phyloP scores from a whole-genome alignment of 2,797 vertebrate species.

The Lerista edwardsae region DNA sequence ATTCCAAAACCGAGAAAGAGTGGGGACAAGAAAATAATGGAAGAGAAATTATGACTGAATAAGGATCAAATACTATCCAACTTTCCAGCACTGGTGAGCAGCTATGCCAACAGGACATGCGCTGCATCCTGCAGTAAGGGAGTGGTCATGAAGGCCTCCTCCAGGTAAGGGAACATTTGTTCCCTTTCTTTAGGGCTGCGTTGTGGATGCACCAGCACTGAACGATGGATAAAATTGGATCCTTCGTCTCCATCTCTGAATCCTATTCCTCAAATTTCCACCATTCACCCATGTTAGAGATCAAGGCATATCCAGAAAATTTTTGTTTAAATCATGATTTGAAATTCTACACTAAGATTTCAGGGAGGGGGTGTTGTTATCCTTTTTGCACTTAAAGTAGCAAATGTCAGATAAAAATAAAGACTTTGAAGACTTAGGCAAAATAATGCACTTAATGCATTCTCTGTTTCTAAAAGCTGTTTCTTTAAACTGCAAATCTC shows the following conservation, averaged over 20 bases:
- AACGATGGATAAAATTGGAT: no score
- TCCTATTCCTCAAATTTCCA: not conserved
- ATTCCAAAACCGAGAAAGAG: not conserved
- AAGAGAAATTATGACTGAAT: conserved; percentile 7
- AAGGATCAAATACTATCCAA: not conserved
- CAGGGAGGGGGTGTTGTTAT: not conserved
- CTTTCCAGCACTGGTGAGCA: no score
- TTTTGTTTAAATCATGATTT: not conserved
- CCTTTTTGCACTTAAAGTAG: not conserved
- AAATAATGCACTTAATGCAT: not conserved
- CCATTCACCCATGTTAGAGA: no score
- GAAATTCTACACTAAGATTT: not conserved
- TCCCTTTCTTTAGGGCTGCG: no score
- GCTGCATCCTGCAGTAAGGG: no score
- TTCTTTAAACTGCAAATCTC: not conserved
- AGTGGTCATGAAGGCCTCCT: no score
- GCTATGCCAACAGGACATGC: no score
- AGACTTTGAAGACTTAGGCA: not conserved
- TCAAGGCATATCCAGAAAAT: not conserved
- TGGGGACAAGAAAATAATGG: not conserved
- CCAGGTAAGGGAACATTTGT: no score
- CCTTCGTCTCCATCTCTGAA: not conserved
- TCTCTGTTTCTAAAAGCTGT: not conserved
- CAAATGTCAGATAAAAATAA: not conserved
- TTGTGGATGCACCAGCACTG: no score